Base-by-base conservation (phyloP, 2,888 invertebrate species). In the Blomia tropicalis region DNA sequence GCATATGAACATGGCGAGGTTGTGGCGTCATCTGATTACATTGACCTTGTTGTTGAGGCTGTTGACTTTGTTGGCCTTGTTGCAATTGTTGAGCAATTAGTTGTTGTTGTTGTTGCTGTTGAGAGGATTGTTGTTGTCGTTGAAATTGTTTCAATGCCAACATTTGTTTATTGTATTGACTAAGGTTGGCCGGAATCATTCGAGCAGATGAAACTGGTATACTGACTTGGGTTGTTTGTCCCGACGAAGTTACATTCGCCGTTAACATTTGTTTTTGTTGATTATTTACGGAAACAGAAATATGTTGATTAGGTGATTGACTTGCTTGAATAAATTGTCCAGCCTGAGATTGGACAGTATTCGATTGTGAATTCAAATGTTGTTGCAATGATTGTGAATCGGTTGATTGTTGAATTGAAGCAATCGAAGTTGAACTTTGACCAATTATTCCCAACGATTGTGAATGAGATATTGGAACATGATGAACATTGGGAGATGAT, bases 1-100 rank as follows among this genome's bases (percentile, higher is more conserved):
- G 61, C 53, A 61, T 54, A n/a, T 61, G 61, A 27, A 61, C 54
- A n/a, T 61, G 61, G 7, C 29, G 54, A 19, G 36, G 2, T 23
- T 31, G 43, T 27, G 32, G 56, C 36, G 32, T 41, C 44, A 43
- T 32, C 29, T 58, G 62, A n/a, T n/a, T n/a, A n/a, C n/a, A n/a
- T 14, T 27, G 7, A 19, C 17, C 7, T 2, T 2, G 2, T 4
- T 14, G 23, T 23, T 17, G 23, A 17, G 32, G 58, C 14, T 58
- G 58, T 25, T 32, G 58, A 5, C 4, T 5, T 44, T 44, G 47
- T 17, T 44, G 36, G 7, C 17, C 7, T 36, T 36, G 36, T 36
- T 36, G 36, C 36, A 36, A 17, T 36, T 36, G 36, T 36, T 36
- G 36, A 36, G 7, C 17, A 11, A 11, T 36, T 36, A 11, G 7